Evolutionary conservation across 2,888 invertebrate genomes (phyloP).

Genomic region (Galeruca laticollis): DNA sequence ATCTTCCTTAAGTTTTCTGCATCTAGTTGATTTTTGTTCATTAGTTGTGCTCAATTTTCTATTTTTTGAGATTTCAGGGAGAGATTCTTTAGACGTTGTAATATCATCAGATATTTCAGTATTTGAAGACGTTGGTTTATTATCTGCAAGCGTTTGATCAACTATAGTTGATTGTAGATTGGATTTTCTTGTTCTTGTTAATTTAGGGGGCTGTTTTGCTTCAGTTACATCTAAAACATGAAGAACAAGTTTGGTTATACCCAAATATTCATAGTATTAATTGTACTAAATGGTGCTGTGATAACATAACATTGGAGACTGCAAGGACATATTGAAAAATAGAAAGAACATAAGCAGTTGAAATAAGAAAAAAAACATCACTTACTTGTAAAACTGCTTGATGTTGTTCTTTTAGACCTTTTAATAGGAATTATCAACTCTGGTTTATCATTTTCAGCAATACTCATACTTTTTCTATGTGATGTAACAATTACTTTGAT

Average conservation of each 20-base stretch:
- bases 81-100: neutral
- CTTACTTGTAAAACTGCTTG: neutral
- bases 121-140: neutral
- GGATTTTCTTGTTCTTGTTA: slow-evolving; percentile 12
- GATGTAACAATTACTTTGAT: slow-evolving; percentile 47
- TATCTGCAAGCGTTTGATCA: neutral
- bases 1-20: neutral
- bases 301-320: too few relatives aligned
- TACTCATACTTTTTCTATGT: slow-evolving; percentile 46
- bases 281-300: too few relatives aligned
- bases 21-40: neutral
- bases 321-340: too few relatives aligned
- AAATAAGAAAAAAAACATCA: neutral
- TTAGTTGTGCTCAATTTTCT: neutral
- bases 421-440: neutral
- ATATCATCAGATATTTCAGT: neutral
- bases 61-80: neutral
- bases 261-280: too few relatives aligned
- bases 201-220: neutral
- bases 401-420: neutral
- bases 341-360: neutral
- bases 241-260: too few relatives aligned
- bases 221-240: neutral
- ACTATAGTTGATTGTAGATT: slow-evolving; percentile 1
- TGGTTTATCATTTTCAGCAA: slow-evolving; percentile 27